Evolutionary conservation across 2,888 invertebrate genomes (phyloP).

Genomic region (Cordylochernes scorpioides): DNA sequence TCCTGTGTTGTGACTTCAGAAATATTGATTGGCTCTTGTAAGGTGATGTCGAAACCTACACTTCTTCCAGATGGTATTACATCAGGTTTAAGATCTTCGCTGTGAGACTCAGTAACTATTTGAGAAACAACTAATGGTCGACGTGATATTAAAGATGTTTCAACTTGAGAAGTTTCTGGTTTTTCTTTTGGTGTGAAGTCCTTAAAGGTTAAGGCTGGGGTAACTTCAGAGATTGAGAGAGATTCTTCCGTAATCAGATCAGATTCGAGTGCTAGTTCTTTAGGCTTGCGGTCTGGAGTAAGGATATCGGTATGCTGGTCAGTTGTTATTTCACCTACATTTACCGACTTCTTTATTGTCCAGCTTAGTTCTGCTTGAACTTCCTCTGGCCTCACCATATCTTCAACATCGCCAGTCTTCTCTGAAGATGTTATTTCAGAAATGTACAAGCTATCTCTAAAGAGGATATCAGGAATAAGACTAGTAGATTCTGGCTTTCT

Average conservation of each 20-base stretch:
- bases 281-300: conserved; percentile 8
- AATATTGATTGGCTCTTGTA: conserved; percentile 12
- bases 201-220: conserved; percentile 6
- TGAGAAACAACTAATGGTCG: conserved; percentile 9
- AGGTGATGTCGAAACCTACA: conserved; percentile 6
- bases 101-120: conserved; percentile 18
- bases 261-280: conserved; percentile 5
- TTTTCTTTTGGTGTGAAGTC: conserved; percentile 5
- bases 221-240: conserved; percentile 9
- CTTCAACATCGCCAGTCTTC: conserved; percentile 7
- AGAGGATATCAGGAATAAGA: no score
- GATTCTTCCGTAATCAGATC: conserved; percentile 24
- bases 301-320: conserved; percentile 6
- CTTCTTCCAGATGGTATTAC: conserved; percentile 5
- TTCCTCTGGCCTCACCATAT: conserved; percentile 8
- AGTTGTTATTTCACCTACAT: conserved; percentile 8
- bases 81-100: conserved; percentile 4
- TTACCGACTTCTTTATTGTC: conserved; percentile 6
- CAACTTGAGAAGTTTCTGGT: conserved; percentile 4
- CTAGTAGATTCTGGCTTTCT: conserved; percentile 8
- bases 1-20: conserved; percentile 13
- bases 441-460: conserved; percentile 6
- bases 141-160: conserved; percentile 8
- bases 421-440: conserved; percentile 7
- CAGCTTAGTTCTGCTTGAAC: conserved; percentile 8